Percentiles rank a stretch among this genome's conserved stretches.
phyloP scores from a whole-genome alignment of 2,113 vertebrate species.

The Procapra przewalskii region DNA sequence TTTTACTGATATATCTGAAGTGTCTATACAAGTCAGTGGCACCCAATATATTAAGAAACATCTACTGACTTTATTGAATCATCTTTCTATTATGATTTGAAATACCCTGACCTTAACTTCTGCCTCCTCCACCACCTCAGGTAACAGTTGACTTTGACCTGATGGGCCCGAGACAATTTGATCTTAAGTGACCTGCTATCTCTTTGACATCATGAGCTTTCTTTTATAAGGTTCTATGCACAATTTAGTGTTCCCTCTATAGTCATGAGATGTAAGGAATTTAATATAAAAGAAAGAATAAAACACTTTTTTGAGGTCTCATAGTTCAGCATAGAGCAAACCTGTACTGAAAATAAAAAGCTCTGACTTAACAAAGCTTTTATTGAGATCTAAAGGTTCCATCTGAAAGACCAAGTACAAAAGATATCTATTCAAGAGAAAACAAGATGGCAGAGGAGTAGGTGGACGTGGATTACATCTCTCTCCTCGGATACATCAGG shows the following conservation, averaged over 20 bases:
- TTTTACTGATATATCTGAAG: not conserved
- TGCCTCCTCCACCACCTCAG: not conserved
- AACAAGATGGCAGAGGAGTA: not conserved
- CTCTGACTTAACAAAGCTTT: slow-evolving; percentile 52
- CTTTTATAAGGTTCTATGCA: slow-evolving; percentile 24
- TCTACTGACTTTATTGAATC: not conserved
- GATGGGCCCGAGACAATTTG: not conserved
- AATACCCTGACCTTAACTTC: not conserved
- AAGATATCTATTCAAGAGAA: not conserved
- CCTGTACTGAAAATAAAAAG: slow-evolving; percentile 49
- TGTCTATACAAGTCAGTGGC: not conserved
- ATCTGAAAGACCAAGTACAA: slow-evolving; percentile 43
- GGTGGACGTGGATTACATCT: not conserved
- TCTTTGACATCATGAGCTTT: not conserved
- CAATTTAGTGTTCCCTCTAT: not conserved
- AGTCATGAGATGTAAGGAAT: slow-evolving; percentile 30
- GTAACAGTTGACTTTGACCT: not conserved
- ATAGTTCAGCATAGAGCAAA: slow-evolving; percentile 27
- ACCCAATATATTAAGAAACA: not conserved
- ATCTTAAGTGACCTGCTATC: not conserved
- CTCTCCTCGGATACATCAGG: not conserved
- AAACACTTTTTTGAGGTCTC: slow-evolving; percentile 25
- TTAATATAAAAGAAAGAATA: slow-evolving; percentile 51
- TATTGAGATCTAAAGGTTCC: slow-evolving; percentile 33
- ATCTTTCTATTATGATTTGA: not conserved